Conservation (phyloP, 2,113 vertebrate genomes). For the Pyxicephalus adspersus region DNA sequence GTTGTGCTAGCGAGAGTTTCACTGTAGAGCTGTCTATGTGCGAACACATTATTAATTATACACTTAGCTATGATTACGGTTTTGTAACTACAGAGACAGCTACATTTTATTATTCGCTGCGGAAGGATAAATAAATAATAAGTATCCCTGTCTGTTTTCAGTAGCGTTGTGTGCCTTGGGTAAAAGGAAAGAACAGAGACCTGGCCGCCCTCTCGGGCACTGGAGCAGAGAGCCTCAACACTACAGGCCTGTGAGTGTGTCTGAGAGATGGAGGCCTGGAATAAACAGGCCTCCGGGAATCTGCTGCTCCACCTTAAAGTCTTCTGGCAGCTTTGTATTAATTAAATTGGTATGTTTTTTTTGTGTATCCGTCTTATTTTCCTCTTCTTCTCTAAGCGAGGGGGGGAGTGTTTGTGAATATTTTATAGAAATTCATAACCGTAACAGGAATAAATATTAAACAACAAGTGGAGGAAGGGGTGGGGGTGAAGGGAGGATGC, state of each 20-base stretch:
- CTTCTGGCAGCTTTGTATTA: constrained; percentile 50
- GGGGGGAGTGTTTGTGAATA: neutral
- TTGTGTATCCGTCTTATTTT: constrained; percentile 35
- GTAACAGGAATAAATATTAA: constrained; percentile 58
- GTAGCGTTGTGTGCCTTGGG: constrained; percentile 25
- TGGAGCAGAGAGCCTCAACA: neutral
- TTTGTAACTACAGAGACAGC: constrained; percentile 39
- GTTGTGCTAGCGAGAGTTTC: constrained; percentile 16
- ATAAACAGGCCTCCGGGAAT: constrained; percentile 28
- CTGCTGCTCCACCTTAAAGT: constrained; percentile 33
- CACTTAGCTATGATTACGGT: constrained; percentile 44
- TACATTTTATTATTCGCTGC: constrained; percentile 42
- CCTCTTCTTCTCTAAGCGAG: constrained; percentile 3
- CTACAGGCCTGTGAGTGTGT: constrained; percentile 19
- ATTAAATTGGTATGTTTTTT: constrained; percentile 40
- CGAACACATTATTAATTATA: constrained; percentile 52
- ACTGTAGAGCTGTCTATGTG: constrained; percentile 24
- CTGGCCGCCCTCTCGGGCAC: neutral
- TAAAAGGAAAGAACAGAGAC: neutral
- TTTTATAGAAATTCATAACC: constrained; percentile 56
- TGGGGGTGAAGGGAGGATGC: constrained; percentile 36
- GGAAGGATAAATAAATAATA: constrained; percentile 39
- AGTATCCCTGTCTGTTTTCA: constrained; percentile 26
- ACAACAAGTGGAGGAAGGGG: constrained; percentile 1
- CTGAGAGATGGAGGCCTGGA: constrained; percentile 18